Base-by-base conservation (phyloP, 2,113 vertebrate species). In the Ochotona princeps region DNA sequence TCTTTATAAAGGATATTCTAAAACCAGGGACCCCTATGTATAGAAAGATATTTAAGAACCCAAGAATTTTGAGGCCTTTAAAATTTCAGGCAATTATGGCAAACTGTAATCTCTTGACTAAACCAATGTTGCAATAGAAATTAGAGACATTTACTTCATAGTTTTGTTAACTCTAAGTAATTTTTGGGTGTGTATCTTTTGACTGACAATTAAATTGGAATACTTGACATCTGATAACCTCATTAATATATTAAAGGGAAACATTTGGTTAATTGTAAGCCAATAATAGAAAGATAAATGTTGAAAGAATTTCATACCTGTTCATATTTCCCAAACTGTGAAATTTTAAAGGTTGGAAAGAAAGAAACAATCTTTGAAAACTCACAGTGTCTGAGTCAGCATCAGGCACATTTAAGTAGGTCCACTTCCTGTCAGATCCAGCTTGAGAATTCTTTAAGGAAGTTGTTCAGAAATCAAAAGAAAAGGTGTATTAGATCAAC, bases 381-480 rank as follows among this genome's bases (percentile, higher is more conserved):
- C 99, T 99, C 98, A 99, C 99, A 98, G 99, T 99, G 97, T 99
- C 99, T 96, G 99, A 99, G 7, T 99, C 99, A 66, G 98, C 98
- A 97, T 99, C 99, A 18, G 99, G 99, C 94, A 99, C 98, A 98
- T 98, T 99, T 98, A 99, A 98, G 97, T 98, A 98, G 30, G 97
- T 98, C 99, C 99, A 99, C 96, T 99, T 99, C 96, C 98, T 98
- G 97, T 99, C 98, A 95, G 98, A 99, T 96, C 97, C 97, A 81
- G 99, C 98, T 97, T 98, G 98, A 92, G 98, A 99, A 95, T 97
- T 98, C 99, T 99, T 98, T 97, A 96, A 96, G 94, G 74, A 92
- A 91, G 95, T 89, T 89, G 17, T n/a, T 93, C 26, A 95, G 96
- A 97, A 85, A 86, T 83, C 28, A 96, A 97, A 87, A 97, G 83